Evolutionary conservation across 2,113 vertebrate species (phyloP), one percentile per base, ranked within the genome.

Genomic region (Ophthalmolycus amberensis): DNA sequence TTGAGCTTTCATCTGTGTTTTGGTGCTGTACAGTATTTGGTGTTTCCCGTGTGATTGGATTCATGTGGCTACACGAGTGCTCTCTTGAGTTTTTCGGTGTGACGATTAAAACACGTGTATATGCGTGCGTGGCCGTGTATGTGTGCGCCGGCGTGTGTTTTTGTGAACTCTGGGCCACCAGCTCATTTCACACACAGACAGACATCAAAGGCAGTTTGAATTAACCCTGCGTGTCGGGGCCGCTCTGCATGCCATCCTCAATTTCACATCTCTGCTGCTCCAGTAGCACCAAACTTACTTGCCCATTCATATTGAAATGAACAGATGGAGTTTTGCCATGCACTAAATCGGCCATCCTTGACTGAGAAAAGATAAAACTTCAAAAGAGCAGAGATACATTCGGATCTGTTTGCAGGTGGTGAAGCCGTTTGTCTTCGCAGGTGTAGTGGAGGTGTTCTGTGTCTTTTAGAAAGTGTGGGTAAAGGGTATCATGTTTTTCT

Each of bases 261-360:
- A 91, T 94, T 95, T 94, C 91, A 91, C 93, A 85, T 94, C 92
- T 86, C 88, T 73, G 82, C 86, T 70, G 84, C 93, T 91, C 87
- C 79, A 73, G 84, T 82, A 68, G 86, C 77, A 82, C 91, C 88
- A 75, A 89, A 92, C 93, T 88, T 90, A 84, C 89, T 81, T 63
- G 54, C 42, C 82, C 91, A 94, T 95, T 95, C 91, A 94, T 95
- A 95, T 95, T 95, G 85, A 95, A 95, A 94, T 94, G 92, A 93
- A 90, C 90, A 81, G 89, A 89, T 90, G 88, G 89, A 92, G 88
- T 89, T 87, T 89, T 86, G 87, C 91, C 82, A 78, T 71, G 89
- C 85, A 71, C 64, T 64, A 46, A 90, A 88, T 92, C 72, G 78
- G 78, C 90, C 91, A 83, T 91, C 88, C 88, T 82, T 81, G 79